Base-by-base conservation (phyloP, 2,797 vertebrate species). In the Rhynchotus rufescens region DNA sequence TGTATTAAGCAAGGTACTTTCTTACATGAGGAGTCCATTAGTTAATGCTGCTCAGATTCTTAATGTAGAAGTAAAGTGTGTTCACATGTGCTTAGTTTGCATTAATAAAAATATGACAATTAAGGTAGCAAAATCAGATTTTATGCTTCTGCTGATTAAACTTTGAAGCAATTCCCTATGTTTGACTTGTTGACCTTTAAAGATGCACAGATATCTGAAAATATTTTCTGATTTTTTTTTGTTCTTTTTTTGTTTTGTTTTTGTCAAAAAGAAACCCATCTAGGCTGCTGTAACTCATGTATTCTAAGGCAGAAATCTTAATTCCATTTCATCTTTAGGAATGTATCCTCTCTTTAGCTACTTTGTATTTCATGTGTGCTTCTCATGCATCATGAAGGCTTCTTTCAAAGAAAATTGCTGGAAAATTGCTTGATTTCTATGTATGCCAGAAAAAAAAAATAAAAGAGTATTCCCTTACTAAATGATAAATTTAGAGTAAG, bases 171-270 rank as follows among this genome's bases (percentile, higher is more conserved):
- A 77, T 4, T 36, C 30, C 16, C 1, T 40, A 10, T n/a, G 21
- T 9, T 67, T 47, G 44, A 47, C n/a, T 25, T 52, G 28, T 44
- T 57, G 36, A 80, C n/a, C 19, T 83, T 78, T 22, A 12, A 36
- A 16, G 36, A 15, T 5, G 20, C 4, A 1, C 1, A 3, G 6
- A 32, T 26, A 3, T 49, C 32, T 83, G 44, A 12, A 12, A 17
- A 2, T 34, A 5, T 10, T 40, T 87, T 60, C 52, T 9, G 36
- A 36, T 36, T 36, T 36, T 36, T 36, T 36, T 36, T 36, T 36
- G 9, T 36, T 36, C 10, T 36, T 36, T 36, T 36, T 36, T 36
- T 36, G 36, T 64, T 8, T 10, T 28, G 1, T 36, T 36, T 36
- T 16, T 42, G 7, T 20, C 40, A 22, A 49, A 78, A 78, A 26